Conservation (phyloP, 2,797 vertebrate genomes). For the Notoglanidium macrostoma region DNA sequence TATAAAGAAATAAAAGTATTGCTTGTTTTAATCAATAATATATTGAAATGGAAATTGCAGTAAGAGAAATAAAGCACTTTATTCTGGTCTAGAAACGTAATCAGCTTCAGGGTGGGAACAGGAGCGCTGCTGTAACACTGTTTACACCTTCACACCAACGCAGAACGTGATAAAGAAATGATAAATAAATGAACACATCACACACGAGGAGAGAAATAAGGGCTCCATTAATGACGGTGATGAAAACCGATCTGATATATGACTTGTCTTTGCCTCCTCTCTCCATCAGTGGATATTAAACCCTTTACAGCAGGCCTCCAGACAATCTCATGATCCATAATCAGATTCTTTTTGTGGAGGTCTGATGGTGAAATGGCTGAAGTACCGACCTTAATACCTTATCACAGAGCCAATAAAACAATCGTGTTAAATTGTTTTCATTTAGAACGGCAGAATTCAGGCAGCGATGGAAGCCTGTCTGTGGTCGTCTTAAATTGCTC, state of each 20-base stretch:
- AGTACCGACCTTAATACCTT: conserved; percentile 46
- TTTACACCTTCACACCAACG: conserved; percentile 14
- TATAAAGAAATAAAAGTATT: neutral
- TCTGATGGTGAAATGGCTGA: conserved; percentile 52
- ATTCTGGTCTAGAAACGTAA: neutral
- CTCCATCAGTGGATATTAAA: conserved; percentile 57
- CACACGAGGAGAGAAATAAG: conserved; percentile 23
- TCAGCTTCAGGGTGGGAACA: neutral
- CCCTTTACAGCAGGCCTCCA: conserved; percentile 48
- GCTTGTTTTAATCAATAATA: neutral
- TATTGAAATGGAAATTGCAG: neutral
- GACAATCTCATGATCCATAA: conserved; percentile 58
- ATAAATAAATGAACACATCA: neutral
- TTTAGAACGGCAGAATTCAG: conserved; percentile 29
- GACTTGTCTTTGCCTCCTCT: conserved; percentile 45
- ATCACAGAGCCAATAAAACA: conserved; percentile 46
- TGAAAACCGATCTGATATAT: conserved; percentile 52
- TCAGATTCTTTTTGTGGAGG: conserved; percentile 48
- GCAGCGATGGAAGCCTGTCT: conserved; percentile 34
- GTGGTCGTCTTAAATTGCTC: conserved; percentile 45
- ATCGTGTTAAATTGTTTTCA: conserved; percentile 53
- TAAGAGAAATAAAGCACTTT: neutral
- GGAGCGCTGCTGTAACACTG: neutral
- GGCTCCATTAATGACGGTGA: conserved; percentile 52
- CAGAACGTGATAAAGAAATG: conserved; percentile 44